Base-by-base conservation (phyloP, 2,888 invertebrate species). In the Prosapia bicincta region DNA sequence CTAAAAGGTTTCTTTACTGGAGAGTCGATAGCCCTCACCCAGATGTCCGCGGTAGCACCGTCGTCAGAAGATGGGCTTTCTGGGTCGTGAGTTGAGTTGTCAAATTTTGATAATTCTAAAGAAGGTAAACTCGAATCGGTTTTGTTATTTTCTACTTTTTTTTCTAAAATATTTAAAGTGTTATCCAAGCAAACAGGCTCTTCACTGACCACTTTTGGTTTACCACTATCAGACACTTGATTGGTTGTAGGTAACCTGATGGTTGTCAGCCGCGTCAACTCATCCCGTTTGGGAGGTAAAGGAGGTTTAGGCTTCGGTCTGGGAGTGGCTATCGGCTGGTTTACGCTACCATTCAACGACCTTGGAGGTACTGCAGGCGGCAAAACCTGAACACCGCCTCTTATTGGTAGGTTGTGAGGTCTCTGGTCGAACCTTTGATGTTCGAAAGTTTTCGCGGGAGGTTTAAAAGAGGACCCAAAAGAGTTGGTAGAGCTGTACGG, bases 41-140 rank as follows among this genome's bases (percentile, higher is more conserved):
- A 81, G 43, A 81, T 81, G 66, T 81, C 81, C 5, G 81, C 81
- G 3, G 81, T 81, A 10, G 81, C 81, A 20, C 81, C 81, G 69
- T 80, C 80, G 10, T 81, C 81, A 25, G 80, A 80, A 3, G 78
- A 78, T n/a, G 79, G 78, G n/a, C 78, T 78, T 30, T 76, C 76
- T 24, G 75, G 71, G 71, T 75, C 75, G 20, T 69, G 71, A 20
- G 66, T 72, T 0, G 38, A 24, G 26, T 69, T 74, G 68, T 71
- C 71, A 2, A 68, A 43, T 5, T 66, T 75, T 25, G 71, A 38
- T 23, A 71, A 28, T 13, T 75, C 54, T 9, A 66, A 20, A n/a
- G 30, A 9, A 2, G 20, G 13, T 1, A 13, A 2, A 3, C 0
- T 1, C 20, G 1, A 1, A 1, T 54, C 54, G 1, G 54, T 54